phyloP scores from a whole-genome alignment of 2,888 invertebrate genomes.

The Pteria penguin region DNA sequence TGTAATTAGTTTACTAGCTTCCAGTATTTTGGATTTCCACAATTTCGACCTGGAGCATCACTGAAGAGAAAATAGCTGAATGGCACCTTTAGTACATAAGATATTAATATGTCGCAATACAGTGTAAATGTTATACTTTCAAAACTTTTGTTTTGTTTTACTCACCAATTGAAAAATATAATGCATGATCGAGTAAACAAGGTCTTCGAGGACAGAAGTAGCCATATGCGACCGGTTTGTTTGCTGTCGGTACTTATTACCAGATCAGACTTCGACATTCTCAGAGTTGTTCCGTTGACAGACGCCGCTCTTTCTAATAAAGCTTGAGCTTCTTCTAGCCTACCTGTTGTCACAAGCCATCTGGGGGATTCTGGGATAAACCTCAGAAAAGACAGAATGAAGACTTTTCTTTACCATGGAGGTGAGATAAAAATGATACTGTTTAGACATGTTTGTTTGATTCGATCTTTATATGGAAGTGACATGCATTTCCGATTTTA shows the following conservation, averaged over 20 bases:
- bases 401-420: too few species aligned
- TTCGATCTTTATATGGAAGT: too few species aligned
- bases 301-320: slow-evolving; percentile 51
- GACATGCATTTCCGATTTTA: too few species aligned
- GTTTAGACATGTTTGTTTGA: too few species aligned
- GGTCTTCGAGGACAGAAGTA: slow-evolving; percentile 1
- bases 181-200: not conserved
- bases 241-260: slow-evolving; percentile 28
- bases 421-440: too few species aligned
- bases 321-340: slow-evolving; percentile 89
- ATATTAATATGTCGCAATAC: too few species aligned
- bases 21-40: too few species aligned
- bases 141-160: not conserved
- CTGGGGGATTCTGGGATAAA: slow-evolving; percentile 94
- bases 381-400: slow-evolving; percentile 79
- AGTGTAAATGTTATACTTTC: not conserved
- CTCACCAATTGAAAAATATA: slow-evolving; percentile 28
- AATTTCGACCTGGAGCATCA: too few species aligned
- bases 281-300: slow-evolving; percentile 43
- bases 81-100: too few species aligned
- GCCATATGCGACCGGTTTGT: slow-evolving; percentile 32
- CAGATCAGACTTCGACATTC: slow-evolving; percentile 47
- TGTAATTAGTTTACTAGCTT: too few species aligned
- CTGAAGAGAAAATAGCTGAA: too few species aligned
- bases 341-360: slow-evolving; percentile 92